Evolutionary conservation across 2,797 vertebrate species (phyloP).

Genomic region (Betta splendens): DNA sequence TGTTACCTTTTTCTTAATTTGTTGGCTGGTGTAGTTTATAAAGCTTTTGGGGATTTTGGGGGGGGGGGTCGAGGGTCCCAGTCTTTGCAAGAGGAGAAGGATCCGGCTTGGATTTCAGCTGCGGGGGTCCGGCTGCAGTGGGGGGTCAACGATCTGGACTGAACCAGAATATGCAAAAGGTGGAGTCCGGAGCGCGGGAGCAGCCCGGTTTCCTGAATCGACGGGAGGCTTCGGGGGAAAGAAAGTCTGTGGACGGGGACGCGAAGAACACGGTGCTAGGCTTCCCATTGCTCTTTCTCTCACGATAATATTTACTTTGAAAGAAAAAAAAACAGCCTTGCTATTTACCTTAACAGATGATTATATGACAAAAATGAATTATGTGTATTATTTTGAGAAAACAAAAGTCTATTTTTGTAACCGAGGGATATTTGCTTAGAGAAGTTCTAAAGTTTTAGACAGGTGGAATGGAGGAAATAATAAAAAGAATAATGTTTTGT

Average conservation of each 20-base stretch:
- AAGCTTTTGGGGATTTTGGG: slow-evolving; percentile 81
- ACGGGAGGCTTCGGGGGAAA: slow-evolving; percentile 24
- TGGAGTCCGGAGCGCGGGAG: slow-evolving; percentile 38
- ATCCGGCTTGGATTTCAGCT: slow-evolving; percentile 14
- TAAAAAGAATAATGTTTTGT: slow-evolving; percentile 46
- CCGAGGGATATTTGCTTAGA: slow-evolving; percentile 75
- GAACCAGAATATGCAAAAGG: slow-evolving; percentile 73
- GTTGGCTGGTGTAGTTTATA: slow-evolving; percentile 85
- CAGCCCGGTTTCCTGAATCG: slow-evolving; percentile 6
- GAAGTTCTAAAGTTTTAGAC: slow-evolving; percentile 62
- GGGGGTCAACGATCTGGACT: slow-evolving; percentile 51
- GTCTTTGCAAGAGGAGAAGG: slow-evolving; percentile 66
- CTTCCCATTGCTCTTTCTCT: slow-evolving; percentile 66
- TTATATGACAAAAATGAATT: slow-evolving; percentile 77
- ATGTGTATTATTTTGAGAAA: slow-evolving; percentile 84
- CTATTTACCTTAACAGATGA: slow-evolving; percentile 83
- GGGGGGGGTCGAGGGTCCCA: slow-evolving; percentile 76
- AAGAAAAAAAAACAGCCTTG: slow-evolving; percentile 73
- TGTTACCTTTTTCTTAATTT: slow-evolving; percentile 69
- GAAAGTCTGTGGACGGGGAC: slow-evolving; percentile 17
- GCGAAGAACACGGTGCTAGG: slow-evolving; percentile 73
- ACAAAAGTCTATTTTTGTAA: slow-evolving; percentile 87
- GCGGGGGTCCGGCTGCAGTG: slow-evolving; percentile 17
- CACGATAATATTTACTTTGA: slow-evolving; percentile 75
- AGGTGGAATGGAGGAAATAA: slow-evolving; percentile 45